A percentile compares a stretch with the other conserved stretches of the same genome.
Evolutionary conservation across 2,888 invertebrate genomes (phyloP).

Genomic region (Hydriomena furcata): DNA sequence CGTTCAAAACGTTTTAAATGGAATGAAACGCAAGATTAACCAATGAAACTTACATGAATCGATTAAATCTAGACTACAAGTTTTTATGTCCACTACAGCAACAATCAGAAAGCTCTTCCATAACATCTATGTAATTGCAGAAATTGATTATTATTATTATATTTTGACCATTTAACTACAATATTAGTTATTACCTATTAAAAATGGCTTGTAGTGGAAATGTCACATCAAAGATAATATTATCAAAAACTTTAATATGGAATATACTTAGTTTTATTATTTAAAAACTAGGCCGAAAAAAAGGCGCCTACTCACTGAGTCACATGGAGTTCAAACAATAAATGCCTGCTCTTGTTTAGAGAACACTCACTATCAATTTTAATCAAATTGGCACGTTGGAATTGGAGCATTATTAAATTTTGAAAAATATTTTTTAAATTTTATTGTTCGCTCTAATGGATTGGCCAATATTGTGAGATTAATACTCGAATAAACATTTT

Average conservation of each 20-base stretch:
- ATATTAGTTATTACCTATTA: too few relatives aligned
- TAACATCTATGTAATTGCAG: constrained; percentile 13
- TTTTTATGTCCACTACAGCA: constrained; percentile 16
- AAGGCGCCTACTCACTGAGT: constrained; percentile 5
- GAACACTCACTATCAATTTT: neutral
- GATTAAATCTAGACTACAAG: constrained; percentile 35
- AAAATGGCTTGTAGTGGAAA: constrained; percentile 1
- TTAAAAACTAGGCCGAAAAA: constrained; percentile 17
- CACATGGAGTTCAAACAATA: constrained; percentile 1
- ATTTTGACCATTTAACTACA: too few relatives aligned
- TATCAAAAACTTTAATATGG: constrained; percentile 7
- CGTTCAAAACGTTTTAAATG: constrained; percentile 56
- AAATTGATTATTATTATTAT: constrained; percentile 13
- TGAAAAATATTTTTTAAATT: too few relatives aligned
- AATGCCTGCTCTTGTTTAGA: neutral
- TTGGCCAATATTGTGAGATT: constrained; percentile 6
- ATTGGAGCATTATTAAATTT: constrained; percentile 15
- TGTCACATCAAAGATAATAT: constrained; percentile 15
- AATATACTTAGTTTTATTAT: constrained; percentile 10
- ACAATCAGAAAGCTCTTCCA: constrained; percentile 14
- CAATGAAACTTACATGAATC: constrained; percentile 34
- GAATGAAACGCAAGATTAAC: constrained; percentile 55
- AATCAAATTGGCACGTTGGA: constrained; percentile 39
- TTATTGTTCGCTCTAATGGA: constrained; percentile 19
- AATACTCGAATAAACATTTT: neutral